Percentiles rank a stretch among this genome's conserved stretches.
These are phyloP conservation scores for Heliconius nattereri DNA, from an alignment of 1,140 invertebrate species.

Conservation along the genomic window DNA sequence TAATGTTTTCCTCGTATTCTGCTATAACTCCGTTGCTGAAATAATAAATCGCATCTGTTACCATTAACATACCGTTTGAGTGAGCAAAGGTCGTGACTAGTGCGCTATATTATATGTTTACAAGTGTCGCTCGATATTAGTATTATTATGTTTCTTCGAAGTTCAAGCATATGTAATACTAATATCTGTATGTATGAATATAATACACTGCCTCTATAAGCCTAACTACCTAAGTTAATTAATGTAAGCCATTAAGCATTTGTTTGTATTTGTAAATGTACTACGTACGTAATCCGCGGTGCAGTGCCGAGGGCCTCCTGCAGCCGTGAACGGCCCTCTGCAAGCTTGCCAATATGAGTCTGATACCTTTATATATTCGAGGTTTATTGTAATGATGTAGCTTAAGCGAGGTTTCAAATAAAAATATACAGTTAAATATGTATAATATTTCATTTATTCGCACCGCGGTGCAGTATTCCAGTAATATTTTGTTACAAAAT, in stretches of 20 bases:
- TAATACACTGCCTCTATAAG: neutral
- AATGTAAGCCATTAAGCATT: neutral
- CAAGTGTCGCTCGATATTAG: neutral
- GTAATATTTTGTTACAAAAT: too few relatives aligned
- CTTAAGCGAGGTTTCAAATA: neutral
- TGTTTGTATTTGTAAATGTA: neutral
- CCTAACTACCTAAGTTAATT: neutral
- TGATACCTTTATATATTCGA: constrained; percentile 49
- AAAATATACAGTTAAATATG: neutral
- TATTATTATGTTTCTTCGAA: neutral
- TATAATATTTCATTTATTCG: neutral
- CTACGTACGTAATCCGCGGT: neutral
- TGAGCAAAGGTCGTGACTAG: constrained; percentile 11
- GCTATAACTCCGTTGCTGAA: neutral
- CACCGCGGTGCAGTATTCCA: neutral
- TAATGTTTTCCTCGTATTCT: neutral
- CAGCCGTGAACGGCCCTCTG: neutral
- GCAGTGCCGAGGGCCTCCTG: neutral
- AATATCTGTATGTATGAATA: neutral
- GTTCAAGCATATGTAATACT: neutral
- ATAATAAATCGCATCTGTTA: constrained; percentile 2
- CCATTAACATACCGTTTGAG: constrained; percentile 2
- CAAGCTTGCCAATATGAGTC: constrained; percentile 64
- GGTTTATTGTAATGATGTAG: constrained; percentile 28
- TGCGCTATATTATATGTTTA: constrained; percentile 1